phyloP scores from a whole-genome alignment of 2,888 invertebrate genomes.

The Hirudinaria manillensis region DNA sequence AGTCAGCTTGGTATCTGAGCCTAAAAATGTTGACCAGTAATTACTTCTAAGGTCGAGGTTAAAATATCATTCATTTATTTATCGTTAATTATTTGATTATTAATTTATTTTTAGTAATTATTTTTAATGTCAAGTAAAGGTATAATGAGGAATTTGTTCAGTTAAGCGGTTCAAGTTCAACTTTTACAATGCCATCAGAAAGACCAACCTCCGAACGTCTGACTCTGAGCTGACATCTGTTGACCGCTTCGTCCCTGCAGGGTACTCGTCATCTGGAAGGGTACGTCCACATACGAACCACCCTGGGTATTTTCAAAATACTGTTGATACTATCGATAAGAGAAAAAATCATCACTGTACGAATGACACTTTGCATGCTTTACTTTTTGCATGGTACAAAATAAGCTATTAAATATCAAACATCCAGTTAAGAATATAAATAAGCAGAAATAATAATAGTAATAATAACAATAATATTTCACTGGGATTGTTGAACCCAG shows the following conservation, averaged over 20 bases:
- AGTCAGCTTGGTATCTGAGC: constrained; percentile 30
- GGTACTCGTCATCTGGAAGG: constrained; percentile 19
- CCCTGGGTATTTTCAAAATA: constrained; percentile 9
- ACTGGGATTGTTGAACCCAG: background rate
- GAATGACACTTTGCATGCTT: no score
- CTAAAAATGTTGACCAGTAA: no score
- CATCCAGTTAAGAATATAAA: no score
- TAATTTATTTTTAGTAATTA: background rate
- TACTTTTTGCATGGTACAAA: no score
- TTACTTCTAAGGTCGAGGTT: no score
- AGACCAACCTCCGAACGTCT: background rate
- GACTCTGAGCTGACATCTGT: constrained; percentile 18
- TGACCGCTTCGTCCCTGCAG: constrained; percentile 16
- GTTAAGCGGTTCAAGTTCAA: background rate
- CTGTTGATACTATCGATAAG: no score
- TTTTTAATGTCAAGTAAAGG: background rate
- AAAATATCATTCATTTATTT: no score
- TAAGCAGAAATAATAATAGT: no score
- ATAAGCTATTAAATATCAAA: no score
- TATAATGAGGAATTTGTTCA: no score
- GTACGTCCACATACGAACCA: constrained; percentile 24
- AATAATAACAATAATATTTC: no score
- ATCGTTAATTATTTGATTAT: background rate
- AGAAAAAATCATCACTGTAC: no score
- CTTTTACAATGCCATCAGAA: background rate